Conservation (phyloP, 2,113 vertebrate genomes). For the Cnemophilus loriae region DNA sequence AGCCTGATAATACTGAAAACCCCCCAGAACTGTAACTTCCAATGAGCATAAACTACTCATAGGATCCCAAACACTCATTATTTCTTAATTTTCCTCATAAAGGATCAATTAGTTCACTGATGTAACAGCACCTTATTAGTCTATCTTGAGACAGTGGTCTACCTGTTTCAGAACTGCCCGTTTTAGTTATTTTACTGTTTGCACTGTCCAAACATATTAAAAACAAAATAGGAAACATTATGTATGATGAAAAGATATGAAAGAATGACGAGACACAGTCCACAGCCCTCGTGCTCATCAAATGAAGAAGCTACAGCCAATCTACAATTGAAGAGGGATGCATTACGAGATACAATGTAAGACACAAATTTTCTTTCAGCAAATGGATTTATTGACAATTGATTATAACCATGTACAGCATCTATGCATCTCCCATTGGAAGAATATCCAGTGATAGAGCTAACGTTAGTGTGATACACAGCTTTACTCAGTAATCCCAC, state of each 20-base stretch:
- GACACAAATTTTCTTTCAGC: conserved; percentile 31
- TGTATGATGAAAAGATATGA: neutral
- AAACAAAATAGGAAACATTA: neutral
- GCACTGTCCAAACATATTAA: neutral
- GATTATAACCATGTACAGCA: conserved; percentile 66
- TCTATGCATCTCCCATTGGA: conserved; percentile 71
- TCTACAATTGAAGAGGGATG: neutral
- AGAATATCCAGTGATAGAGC: conserved; percentile 67
- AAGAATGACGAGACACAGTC: neutral
- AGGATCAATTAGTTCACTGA: neutral
- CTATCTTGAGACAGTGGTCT: neutral
- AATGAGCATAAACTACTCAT: neutral
- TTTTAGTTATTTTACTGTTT: neutral
- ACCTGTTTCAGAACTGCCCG: neutral
- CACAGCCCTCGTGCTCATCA: neutral
- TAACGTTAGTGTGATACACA: conserved; percentile 61
- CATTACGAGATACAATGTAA: neutral
- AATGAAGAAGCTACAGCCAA: neutral
- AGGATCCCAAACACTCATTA: neutral
- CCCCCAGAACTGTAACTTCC: neutral
- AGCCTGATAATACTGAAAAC: neutral
- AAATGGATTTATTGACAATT: conserved; percentile 70
- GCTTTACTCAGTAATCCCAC: conserved; percentile 32
- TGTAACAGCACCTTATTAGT: neutral
- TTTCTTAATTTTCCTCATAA: neutral